Evolutionary conservation across 2,797 vertebrate genomes (phyloP), one percentile per base, ranked within the genome.

Genomic region (Decapterus maruadsi): DNA sequence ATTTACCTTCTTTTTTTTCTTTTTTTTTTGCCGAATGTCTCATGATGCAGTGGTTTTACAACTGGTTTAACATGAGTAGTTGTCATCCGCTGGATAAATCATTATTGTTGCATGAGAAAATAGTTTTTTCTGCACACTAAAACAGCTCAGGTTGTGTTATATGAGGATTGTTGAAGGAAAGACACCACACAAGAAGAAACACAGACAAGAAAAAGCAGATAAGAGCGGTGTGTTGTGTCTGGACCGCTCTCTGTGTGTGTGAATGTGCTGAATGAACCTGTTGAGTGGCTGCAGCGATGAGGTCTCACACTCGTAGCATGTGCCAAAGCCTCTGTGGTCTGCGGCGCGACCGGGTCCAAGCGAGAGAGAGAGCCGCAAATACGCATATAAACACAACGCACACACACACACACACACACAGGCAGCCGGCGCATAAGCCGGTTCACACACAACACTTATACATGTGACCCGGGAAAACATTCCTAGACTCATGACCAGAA

Each of bases 391-490:
- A 84, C 74, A 74, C n/a, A n/a, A n/a, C n/a, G n/a, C n/a, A n/a
- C n/a, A n/a, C n/a, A n/a, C n/a, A n/a, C n/a, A n/a, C n/a, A n/a
- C n/a, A n/a, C 67, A 75, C 36, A 40, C 65, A 70, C 71, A 67
- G 50, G 60, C 71, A 67, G 50, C 62, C 57, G 63, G 58, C 31
- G 67, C 58, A 71, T 74, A 83, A 78, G 75, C 82, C 62, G 75
- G 26, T 71, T n/a, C 80, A 72, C 75, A 72, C 72, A 77, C 62
- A 58, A 58, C n/a, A 54, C 8, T 45, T 78, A 80, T 78, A 80
- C 85, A 91, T 90, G 90, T 92, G 89, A 92, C 90, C 80, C 53
- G 48, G 81, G 80, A 82, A 89, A 91, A 88, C 83, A 90, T 88
- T 91, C 83, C 80, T 50, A 85, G 67, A 82, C 90, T 90, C 89